Percentiles rank a stretch among this genome's conserved stretches.
Evolutionary conservation across 2,113 vertebrate species (phyloP).

Genomic region (Etia nguti): DNA sequence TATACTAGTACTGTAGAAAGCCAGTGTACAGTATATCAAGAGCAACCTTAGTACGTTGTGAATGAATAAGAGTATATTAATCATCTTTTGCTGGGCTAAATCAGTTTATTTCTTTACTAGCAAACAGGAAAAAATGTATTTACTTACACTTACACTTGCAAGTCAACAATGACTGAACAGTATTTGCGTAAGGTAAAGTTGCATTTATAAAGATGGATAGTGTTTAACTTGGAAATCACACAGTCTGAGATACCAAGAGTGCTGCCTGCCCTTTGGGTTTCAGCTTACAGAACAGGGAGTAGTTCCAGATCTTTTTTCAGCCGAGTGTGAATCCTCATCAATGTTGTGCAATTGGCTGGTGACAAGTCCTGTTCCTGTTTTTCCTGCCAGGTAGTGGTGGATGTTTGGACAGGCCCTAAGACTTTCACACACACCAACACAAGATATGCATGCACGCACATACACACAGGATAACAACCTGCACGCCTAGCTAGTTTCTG

Average conservation of each 20-base stretch:
- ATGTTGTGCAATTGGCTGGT: slow-evolving; percentile 62
- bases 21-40: neutral
- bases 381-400: slow-evolving; percentile 71
- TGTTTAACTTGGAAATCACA: neutral
- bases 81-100: fast-evolving
- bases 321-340: slow-evolving; percentile 42
- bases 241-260: neutral
- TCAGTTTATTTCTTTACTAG: neutral
- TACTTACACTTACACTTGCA: neutral
- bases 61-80: neutral
- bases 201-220: neutral
- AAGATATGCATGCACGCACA: neutral
- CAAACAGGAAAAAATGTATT: neutral
- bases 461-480: neutral
- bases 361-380: slow-evolving; percentile 74
- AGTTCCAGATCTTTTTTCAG: slow-evolving; percentile 37
- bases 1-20: neutral
- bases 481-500: slow-evolving; percentile 17
- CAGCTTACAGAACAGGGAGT: slow-evolving; percentile 19
- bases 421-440: slow-evolving; percentile 9
- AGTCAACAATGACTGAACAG: neutral
- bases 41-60: neutral
- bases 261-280: slow-evolving; percentile 25
- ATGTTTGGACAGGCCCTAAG: slow-evolving; percentile 66
- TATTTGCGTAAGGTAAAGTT: neutral